phyloP scores from a whole-genome alignment of 2,797 vertebrate genomes.

The Parambassis ranga region DNA sequence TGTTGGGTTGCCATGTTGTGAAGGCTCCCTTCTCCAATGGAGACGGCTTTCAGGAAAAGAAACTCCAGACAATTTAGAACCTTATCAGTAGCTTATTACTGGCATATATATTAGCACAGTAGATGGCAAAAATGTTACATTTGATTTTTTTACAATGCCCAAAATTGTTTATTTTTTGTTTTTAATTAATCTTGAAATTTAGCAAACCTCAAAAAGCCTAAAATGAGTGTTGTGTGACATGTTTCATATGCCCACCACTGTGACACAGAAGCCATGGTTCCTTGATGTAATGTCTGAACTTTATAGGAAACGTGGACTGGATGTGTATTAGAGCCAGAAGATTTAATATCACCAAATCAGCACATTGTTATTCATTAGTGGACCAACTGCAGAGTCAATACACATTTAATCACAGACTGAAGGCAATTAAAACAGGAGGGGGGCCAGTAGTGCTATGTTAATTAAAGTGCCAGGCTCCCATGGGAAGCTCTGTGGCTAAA shows the following conservation, averaged over 20 bases:
- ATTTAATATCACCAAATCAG: slow-evolving; percentile 83
- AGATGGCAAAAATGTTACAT: no score
- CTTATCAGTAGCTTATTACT: no score
- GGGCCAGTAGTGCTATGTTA: slow-evolving; percentile 78
- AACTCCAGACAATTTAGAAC: no score
- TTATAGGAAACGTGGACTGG: slow-evolving; percentile 53
- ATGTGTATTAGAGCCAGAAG: slow-evolving; percentile 78
- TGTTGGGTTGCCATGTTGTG: not conserved
- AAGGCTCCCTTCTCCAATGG: not conserved
- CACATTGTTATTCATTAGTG: slow-evolving; percentile 84
- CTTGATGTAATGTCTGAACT: slow-evolving; percentile 55
- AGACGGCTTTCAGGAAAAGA: no score
- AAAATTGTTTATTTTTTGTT: no score
- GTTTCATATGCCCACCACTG: not conserved
- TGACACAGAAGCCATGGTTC: not conserved
- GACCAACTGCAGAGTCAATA: slow-evolving; percentile 84
- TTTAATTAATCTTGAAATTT: no score
- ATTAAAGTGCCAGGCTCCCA: slow-evolving; percentile 78
- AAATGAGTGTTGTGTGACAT: not conserved
- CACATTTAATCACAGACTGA: slow-evolving; percentile 83
- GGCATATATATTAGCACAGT: no score
- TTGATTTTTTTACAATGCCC: no score
- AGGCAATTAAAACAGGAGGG: slow-evolving; percentile 83
- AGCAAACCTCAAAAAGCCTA: no score
- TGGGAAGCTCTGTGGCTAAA: slow-evolving; percentile 79